phyloP scores from a whole-genome alignment of 2,113 vertebrate species.

The Misgurnus mizolepis region DNA sequence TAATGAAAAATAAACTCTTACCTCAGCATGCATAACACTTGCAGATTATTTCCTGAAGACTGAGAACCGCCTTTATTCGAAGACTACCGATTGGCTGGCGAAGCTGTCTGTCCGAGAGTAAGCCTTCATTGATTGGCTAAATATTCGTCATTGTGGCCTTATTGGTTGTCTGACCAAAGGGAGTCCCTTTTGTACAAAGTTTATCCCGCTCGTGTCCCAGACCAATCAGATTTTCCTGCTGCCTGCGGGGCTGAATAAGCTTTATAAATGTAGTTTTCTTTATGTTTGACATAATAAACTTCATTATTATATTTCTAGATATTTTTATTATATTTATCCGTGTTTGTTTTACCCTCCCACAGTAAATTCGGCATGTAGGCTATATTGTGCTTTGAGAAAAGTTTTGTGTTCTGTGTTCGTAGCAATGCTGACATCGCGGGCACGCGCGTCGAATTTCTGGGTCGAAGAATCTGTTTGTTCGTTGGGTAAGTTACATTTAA shows the following conservation, averaged over 20 bases:
- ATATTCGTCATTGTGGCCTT: neutral
- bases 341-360: neutral
- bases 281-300: too few relatives aligned
- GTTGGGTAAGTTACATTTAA: too few relatives aligned
- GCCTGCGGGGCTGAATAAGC: neutral
- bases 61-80: neutral
- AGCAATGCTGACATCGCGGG: too few relatives aligned
- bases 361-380: too few relatives aligned
- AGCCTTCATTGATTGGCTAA: slow-evolving; percentile 18
- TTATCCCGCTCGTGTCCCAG: slow-evolving; percentile 11
- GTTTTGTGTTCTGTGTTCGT: neutral
- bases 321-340: slow-evolving; percentile 13
- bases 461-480: too few relatives aligned
- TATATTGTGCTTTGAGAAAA: too few relatives aligned
- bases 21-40: slow-evolving; percentile 20
- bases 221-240: neutral
- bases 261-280: neutral
- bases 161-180: slow-evolving; percentile 25
- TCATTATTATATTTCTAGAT: too few relatives aligned
- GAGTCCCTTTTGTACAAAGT: neutral
- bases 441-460: too few relatives aligned
- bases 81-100: slow-evolving; percentile 17
- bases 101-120: neutral
- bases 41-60: slow-evolving; percentile 34
- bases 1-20: neutral